phyloP scores from a whole-genome alignment of 2,113 vertebrate genomes.

The Diadophis punctatus region DNA sequence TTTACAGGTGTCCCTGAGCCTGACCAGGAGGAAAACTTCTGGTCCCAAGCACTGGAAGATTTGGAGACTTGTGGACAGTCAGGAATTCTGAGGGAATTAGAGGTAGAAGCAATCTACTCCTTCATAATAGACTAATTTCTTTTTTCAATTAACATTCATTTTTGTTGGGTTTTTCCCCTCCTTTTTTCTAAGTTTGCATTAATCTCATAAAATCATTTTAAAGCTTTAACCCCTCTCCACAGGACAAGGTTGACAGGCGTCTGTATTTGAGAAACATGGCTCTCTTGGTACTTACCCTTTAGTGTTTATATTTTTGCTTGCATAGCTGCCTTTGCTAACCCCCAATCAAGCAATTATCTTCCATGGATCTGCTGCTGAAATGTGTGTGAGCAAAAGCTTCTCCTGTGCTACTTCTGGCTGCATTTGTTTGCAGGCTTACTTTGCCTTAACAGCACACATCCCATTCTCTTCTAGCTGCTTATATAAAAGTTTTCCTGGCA shows the following conservation, averaged over 20 bases:
- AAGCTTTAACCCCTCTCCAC: slow-evolving; percentile 84
- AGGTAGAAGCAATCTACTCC: slow-evolving; percentile 77
- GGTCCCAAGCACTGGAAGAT: slow-evolving; percentile 98
- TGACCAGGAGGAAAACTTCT: slow-evolving; percentile 98
- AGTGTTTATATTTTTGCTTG: slow-evolving; percentile 75
- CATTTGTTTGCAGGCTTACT: slow-evolving; percentile 47
- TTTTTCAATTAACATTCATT: slow-evolving; percentile 66
- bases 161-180: slow-evolving; percentile 51
- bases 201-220: slow-evolving; percentile 73
- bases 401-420: slow-evolving; percentile 71
- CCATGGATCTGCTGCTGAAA: slow-evolving; percentile 60
- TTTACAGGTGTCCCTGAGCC: slow-evolving; percentile 84
- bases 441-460: slow-evolving; percentile 54
- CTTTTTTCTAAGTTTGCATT: slow-evolving; percentile 66
- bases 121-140: slow-evolving; percentile 47
- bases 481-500: slow-evolving; percentile 67
- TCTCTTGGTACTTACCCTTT: slow-evolving; percentile 87
- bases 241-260: slow-evolving; percentile 87
- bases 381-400: slow-evolving; percentile 64
- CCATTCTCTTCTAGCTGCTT: slow-evolving; percentile 65
- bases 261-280: slow-evolving; percentile 88
- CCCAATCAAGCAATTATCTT: slow-evolving; percentile 69
- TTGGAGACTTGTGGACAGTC: slow-evolving; percentile 97
- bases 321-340: slow-evolving; percentile 67
- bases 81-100: slow-evolving; percentile 94